Conservation (phyloP, 2,113 vertebrate species). For the Echinops telfairi region DNA sequence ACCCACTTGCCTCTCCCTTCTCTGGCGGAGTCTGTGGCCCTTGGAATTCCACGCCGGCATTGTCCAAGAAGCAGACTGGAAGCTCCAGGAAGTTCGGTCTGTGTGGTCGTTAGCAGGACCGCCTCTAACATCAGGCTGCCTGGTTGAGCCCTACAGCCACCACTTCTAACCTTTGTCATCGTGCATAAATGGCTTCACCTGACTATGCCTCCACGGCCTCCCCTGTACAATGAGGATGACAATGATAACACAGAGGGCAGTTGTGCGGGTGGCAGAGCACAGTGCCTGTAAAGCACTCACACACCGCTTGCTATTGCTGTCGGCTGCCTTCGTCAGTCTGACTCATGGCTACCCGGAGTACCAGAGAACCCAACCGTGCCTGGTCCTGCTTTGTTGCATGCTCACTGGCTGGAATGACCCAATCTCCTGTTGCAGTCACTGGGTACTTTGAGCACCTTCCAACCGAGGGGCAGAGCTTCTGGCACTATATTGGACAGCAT, state of each 20-base stretch:
- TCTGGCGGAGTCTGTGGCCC: background rate
- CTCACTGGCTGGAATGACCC: background rate
- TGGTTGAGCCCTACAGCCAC: background rate
- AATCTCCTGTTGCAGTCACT: background rate
- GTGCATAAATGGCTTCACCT: background rate
- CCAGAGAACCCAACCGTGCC: background rate
- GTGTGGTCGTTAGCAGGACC: accelerated
- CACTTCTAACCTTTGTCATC: background rate
- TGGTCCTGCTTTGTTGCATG: background rate
- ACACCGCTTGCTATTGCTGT: background rate
- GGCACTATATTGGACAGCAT: background rate
- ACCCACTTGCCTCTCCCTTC: background rate
- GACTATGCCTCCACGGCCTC: background rate
- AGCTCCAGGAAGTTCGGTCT: background rate
- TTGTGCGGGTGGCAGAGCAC: background rate
- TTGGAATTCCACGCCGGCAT: background rate
- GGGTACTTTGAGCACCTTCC: background rate
- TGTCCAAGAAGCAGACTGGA: background rate
- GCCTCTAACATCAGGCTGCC: background rate
- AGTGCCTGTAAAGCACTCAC: background rate
- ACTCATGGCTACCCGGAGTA: background rate
- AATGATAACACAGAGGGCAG: too few species aligned
- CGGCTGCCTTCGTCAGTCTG: background rate
- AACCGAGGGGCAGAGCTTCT: background rate
- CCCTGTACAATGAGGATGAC: background rate